Conservation (phyloP, 2,888 invertebrate species). For the Lamellibrachia satsuma region DNA sequence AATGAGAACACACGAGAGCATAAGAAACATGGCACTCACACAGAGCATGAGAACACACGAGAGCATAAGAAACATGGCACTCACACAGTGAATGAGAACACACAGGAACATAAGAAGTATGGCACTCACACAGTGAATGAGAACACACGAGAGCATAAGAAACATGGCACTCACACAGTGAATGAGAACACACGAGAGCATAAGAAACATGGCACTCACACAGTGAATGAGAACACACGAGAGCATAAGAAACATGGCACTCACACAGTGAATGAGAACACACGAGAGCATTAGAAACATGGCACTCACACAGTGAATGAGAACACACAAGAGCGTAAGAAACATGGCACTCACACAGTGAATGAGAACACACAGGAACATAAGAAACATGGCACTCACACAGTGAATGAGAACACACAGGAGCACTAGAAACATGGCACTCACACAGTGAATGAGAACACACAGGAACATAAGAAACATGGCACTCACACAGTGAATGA, state of each 20-base stretch:
- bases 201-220: neutral
- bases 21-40: slow-evolving; percentile 1
- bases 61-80: no score
- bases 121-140: no score
- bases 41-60: no score
- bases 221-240: neutral
- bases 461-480: no score
- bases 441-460: no score
- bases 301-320: neutral
- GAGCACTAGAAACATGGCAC: no score
- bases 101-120: no score
- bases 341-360: neutral
- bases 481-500: no score
- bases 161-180: no score
- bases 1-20: neutral
- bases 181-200: neutral
- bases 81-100: no score
- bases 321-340: neutral
- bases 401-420: no score
- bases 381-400: neutral
- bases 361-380: neutral
- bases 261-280: neutral
- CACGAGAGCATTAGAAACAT: neutral
- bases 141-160: no score
- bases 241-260: neutral